These are phyloP conservation scores for Drosophila melanogaster DNA, from an alignment of 1,140 invertebrate genomes.

Conservation along the genomic window Release_6_plus_ISO1_MT NC_004354.4:8162501-8163000, in stretches of 20 bases:
- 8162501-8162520: constrained; percentile 59
- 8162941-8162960: too few relatives aligned
- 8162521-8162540: constrained; percentile 66
- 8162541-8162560: not conserved
- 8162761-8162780: not conserved
- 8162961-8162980: too few relatives aligned
- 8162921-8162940: too few relatives aligned
- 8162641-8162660: not conserved
- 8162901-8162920: too few relatives aligned
- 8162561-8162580: not conserved
- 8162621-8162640: not conserved
- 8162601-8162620: not conserved
- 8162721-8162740: not conserved
- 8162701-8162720: constrained; percentile 1
- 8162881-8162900: too few relatives aligned
- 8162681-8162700: not conserved
- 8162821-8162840: too few relatives aligned
- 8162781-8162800: not conserved
- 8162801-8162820: not conserved
- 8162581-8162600: not conserved
- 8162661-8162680: not conserved
- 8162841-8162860: too few relatives aligned
- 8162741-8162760: not conserved
- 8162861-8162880: too few relatives aligned
- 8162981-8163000: too few relatives aligned